phyloP scores from a whole-genome alignment of 2,113 vertebrate genomes.

The Tachysurus fulvidraco region DNA sequence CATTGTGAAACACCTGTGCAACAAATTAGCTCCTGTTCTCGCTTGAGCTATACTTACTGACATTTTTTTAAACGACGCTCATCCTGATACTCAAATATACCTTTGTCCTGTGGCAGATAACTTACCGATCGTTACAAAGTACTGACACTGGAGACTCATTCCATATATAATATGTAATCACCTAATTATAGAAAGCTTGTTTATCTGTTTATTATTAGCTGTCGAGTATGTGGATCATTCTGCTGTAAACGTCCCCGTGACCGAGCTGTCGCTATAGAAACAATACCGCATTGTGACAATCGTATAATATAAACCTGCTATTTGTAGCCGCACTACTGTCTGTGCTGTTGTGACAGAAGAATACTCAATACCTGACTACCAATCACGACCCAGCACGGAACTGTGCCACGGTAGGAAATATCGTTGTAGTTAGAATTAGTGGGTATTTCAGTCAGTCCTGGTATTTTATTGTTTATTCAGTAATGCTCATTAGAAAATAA shows the following conservation, averaged over 20 bases:
- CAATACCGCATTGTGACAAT: neutral
- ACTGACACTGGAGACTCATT: neutral
- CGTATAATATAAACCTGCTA: neutral
- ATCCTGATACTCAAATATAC: neutral
- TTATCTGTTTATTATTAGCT: neutral
- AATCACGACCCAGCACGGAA: neutral
- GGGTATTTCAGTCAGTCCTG: slow-evolving; percentile 1
- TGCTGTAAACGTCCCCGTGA: neutral
- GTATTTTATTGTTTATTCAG: slow-evolving; percentile 73
- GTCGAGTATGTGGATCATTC: neutral
- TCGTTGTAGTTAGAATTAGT: neutral
- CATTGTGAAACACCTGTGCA: neutral
- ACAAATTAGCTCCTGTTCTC: neutral
- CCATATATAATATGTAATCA: neutral
- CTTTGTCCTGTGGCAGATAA: neutral
- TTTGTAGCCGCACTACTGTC: neutral
- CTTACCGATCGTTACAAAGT: neutral
- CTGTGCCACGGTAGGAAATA: neutral
- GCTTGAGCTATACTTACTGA: neutral
- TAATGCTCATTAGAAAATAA: slow-evolving; percentile 76
- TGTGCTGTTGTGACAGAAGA: neutral
- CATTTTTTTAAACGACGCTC: neutral
- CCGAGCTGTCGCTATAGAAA: neutral
- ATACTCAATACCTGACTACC: neutral
- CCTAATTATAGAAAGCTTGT: neutral